Conservation (phyloP, 2,797 vertebrate species). For the Nyctalus aviator region DNA sequence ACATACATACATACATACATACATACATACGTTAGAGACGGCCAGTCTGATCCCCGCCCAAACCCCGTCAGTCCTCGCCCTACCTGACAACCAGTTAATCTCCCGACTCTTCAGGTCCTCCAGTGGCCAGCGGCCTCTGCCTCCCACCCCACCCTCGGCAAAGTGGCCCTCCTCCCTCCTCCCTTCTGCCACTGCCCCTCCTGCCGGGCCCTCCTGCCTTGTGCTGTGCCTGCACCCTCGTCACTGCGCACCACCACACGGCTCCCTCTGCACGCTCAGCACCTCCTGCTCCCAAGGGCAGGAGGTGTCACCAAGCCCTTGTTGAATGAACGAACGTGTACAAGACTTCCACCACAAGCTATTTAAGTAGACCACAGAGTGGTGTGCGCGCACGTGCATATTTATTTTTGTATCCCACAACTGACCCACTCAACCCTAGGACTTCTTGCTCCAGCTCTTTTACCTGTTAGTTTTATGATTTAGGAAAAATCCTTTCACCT, state of each 20-base stretch:
- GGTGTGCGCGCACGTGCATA: rapidly evolving
- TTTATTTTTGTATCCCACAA: background rate
- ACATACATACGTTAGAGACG: background rate
- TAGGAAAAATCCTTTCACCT: background rate
- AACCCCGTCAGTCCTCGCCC: background rate
- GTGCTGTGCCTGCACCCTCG: background rate
- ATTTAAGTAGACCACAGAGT: background rate
- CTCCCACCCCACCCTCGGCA: background rate
- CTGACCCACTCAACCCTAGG: background rate
- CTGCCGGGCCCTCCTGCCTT: rapidly evolving
- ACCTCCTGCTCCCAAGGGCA: background rate
- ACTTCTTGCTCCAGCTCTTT: background rate
- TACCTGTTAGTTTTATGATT: background rate
- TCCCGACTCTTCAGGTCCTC: background rate
- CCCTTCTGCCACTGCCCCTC: background rate
- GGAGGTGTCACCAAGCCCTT: background rate
- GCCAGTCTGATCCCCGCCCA: background rate
- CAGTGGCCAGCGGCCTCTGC: background rate
- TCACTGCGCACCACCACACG: background rate
- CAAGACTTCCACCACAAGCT: background rate
- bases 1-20: too few species aligned
- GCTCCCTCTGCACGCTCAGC: rapidly evolving
- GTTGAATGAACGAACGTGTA: background rate
- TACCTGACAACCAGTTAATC: background rate
- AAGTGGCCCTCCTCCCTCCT: background rate